Conservation (phyloP, 2,113 vertebrate genomes). For the Thamnophis sirtalis region DNA sequence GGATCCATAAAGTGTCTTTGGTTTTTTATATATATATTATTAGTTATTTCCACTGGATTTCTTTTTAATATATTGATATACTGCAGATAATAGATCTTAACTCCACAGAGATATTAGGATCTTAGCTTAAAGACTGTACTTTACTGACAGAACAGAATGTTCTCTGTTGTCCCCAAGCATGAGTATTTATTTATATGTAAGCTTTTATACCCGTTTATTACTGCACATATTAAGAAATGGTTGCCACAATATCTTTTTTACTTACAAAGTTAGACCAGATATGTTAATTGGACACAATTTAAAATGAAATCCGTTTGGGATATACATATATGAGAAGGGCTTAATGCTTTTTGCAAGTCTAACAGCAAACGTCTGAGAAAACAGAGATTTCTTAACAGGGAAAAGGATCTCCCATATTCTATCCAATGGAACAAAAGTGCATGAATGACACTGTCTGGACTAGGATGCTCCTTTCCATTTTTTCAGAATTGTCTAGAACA, state of each 20-base stretch:
- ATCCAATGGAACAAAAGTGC: neutral
- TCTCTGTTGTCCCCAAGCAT: neutral
- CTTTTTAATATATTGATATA: neutral
- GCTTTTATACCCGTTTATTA: neutral
- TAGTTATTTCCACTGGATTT: neutral
- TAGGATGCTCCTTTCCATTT: neutral
- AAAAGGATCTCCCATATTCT: neutral
- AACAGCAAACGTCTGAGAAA: neutral
- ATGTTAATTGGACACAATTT: neutral
- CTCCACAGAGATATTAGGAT: neutral
- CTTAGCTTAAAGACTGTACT: neutral
- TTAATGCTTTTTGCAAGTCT: neutral
- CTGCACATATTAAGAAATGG: neutral
- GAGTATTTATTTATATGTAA: neutral
- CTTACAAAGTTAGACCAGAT: neutral
- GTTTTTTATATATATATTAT: neutral
- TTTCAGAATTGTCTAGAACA: neutral
- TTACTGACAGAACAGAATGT: neutral
- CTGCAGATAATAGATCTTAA: neutral
- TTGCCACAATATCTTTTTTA: neutral
- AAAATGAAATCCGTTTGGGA: neutral
- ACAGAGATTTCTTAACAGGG: neutral
- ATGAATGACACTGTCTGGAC: neutral
- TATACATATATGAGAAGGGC: neutral
- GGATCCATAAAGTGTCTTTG: neutral